Base-by-base conservation (phyloP, 2,797 vertebrate genomes). In the Pipistrellus pipistrellus region DNA sequence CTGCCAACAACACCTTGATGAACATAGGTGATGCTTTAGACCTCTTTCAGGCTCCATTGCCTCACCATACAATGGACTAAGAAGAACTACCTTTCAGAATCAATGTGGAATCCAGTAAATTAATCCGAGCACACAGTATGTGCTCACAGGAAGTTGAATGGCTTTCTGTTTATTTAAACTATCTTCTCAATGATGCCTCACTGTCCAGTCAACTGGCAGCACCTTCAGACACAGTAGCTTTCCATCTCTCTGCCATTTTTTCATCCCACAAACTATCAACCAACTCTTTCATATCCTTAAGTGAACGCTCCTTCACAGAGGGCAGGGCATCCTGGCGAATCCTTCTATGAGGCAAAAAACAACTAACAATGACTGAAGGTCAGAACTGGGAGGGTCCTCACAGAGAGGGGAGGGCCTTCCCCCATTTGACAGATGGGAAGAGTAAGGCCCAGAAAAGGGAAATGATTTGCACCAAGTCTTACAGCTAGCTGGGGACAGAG, bases 91-190 rank as follows among this genome's bases (percentile, higher is more conserved):
- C 8, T 55, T 84, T 78, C 23, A 78, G 78, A 32, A 75, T n/a
- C 25, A 25, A 38, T 25, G 13, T 11, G 69, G 27, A 72, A 85
- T 20, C 51, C 3, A 18, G 62, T 38, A 85, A 87, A 91, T 69
- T 73, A 90, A 81, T 11, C 62, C 15, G 66, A 23, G 53, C 4
- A 51, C 11, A 27, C 4, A 53, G 3, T 25, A 80, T 27, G 4
- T 48, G 48, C 73, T 91, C 46, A 53, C 0, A 25, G 84, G 27
- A 89, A 94, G 69, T 8, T 35, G 21, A 48, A 77, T 57, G 9
- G 18, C 27, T 75, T 94, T 91, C 53, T 32, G 48, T 53, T 71
- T 90, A 41, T 78, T 91, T 91, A 87, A 71, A 77, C 30, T 38
- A 6, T 38, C 48, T 72, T 85, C 48, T 85, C 69, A 82, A 0